Base-by-base conservation (phyloP, 2,888 invertebrate genomes). In the Crematogaster levior region DNA sequence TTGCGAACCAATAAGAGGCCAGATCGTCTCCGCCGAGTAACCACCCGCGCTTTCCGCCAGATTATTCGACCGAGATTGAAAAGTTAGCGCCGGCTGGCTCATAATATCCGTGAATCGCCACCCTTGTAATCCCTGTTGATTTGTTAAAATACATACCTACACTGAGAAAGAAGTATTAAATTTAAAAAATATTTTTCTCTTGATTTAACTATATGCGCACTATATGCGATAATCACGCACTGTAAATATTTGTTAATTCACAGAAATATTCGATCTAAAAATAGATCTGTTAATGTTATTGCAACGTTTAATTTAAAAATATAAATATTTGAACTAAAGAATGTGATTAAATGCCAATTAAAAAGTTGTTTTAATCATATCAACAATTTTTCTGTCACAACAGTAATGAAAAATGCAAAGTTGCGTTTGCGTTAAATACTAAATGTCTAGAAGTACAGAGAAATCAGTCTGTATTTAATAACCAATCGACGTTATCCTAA, bases 21-120 rank as follows among this genome's bases (percentile, higher is more conserved):
- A 89, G 93, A 94, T 93, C 93, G 94, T 94, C 94, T 93, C 93
- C 93, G 92, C 34, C 68, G 92, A 94, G 94, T 93, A 94, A 94
- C 94, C 92, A 91, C 88, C 88, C 88, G 91, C 91, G 91, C 86
- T 90, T 90, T 86, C 89, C 87, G 88, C 89, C 90, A 90, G 92
- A 94, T 94, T 92, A 94, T 94, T 93, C 94, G 93, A 92, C 92
- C 93, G 94, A 94, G 91, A 94, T 94, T 93, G 94, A 94, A 94
- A 94, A 94, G 94, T 94, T 94, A 94, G 89, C 90, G 87, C 84
- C 86, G 89, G 24, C 66, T 74, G 48, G 48, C 51, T 48, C 37
- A 18, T n/a, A 58, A 3, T 65, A 74, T 61, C 18, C 40, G 5
- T 27, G 40, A 66, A 43, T n/a, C 46, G 46, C 24, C 46, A 65